These are phyloP conservation scores for Clanis bilineata DNA, from an alignment of 2,888 invertebrate genomes.

Conservation along the genomic window DNA sequence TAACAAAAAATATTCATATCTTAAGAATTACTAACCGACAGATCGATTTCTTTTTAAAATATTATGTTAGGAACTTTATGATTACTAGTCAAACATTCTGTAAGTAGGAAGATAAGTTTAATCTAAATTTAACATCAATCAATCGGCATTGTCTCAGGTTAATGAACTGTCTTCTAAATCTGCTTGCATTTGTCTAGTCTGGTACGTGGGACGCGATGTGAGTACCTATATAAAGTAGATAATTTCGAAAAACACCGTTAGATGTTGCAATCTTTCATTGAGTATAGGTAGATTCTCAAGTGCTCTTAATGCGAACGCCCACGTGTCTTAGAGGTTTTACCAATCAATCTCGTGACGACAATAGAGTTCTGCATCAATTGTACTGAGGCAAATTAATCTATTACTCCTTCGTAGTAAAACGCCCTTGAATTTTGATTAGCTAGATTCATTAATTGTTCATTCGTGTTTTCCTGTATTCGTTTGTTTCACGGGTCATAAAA, in stretches of 20 bases:
- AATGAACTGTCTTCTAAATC: constrained; percentile 19
- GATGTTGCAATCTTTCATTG: constrained; percentile 30
- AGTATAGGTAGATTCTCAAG: constrained; percentile 23
- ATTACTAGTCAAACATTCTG: neutral
- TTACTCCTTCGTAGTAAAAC: constrained; percentile 26
- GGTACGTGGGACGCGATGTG: neutral
- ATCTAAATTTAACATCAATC: neutral
- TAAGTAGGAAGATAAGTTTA: neutral
- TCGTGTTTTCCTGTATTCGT: neutral
- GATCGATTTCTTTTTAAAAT: too few relatives aligned
- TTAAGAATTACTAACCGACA: too few relatives aligned
- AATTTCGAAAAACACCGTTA: constrained; percentile 1
- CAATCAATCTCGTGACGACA: constrained; percentile 50
- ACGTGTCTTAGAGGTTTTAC: constrained; percentile 43
- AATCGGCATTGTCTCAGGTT: constrained; percentile 5
- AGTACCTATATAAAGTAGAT: neutral
- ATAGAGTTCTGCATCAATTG: constrained; percentile 46
- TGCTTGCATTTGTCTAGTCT: neutral
- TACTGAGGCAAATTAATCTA: constrained; percentile 21
- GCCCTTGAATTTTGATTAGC: constrained; percentile 31
- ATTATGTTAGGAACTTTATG: neutral
- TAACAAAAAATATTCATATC: too few relatives aligned
- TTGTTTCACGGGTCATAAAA: neutral
- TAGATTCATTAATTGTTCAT: neutral
- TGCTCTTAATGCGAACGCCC: constrained; percentile 46